These are phyloP conservation scores for Eurypyga helias DNA, from an alignment of 2,113 vertebrate genomes.

Conservation along the genomic window DNA sequence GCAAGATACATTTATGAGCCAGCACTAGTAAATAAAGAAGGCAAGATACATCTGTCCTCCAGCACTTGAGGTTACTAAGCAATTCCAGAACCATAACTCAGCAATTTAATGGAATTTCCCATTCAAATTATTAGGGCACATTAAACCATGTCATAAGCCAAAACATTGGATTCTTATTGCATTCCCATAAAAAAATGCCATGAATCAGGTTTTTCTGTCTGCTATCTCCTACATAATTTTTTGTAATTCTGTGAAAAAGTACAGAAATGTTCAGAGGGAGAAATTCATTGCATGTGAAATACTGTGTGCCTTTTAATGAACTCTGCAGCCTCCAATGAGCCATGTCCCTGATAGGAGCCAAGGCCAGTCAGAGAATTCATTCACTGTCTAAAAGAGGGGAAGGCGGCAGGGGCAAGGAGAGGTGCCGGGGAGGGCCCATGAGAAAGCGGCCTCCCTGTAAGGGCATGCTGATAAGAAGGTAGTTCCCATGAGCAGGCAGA, in stretches of 20 bases:
- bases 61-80: conserved; percentile 34
- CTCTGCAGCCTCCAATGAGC: neutral
- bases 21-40: conserved; percentile 61
- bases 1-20: conserved; percentile 45
- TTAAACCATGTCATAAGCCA: neutral
- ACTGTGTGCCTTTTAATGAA: neutral
- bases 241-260: neutral
- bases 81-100: conserved; percentile 29
- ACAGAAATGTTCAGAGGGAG: neutral
- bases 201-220: neutral
- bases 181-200: neutral
- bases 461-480: neutral
- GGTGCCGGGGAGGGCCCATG: neutral
- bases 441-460: neutral
- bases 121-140: neutral
- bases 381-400: neutral
- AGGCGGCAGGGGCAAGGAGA: neutral
- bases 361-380: neutral
- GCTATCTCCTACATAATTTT: neutral
- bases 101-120: conserved; percentile 16
- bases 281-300: neutral
- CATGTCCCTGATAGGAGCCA: neutral
- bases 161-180: neutral
- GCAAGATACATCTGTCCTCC: conserved; percentile 42
- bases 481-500: neutral